Evolutionary conservation across 2,888 invertebrate species (phyloP).

Genomic region (Harpalus rufipes): DNA sequence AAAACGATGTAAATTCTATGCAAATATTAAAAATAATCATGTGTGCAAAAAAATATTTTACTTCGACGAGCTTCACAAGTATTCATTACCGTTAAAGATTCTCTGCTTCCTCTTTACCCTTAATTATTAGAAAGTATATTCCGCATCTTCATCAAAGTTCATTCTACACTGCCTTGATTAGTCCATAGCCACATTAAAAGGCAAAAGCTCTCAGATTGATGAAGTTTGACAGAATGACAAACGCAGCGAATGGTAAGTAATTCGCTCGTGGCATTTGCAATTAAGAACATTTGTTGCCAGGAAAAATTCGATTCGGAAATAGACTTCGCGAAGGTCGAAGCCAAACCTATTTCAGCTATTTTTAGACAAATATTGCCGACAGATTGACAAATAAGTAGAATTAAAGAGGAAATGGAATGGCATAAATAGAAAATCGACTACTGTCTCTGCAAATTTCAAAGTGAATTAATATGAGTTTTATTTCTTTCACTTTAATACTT

Average conservation of each 20-base stretch:
- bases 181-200: constrained; percentile 25
- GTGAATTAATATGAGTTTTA: not conserved
- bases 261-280: constrained; percentile 35
- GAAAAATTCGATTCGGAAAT: constrained; percentile 34
- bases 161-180: constrained; percentile 9
- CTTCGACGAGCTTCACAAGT: too few species aligned
- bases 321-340: constrained; percentile 13
- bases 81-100: too few species aligned
- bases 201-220: constrained; percentile 31
- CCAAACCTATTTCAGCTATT: constrained; percentile 21
- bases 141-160: not conserved
- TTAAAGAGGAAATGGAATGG: constrained; percentile 23
- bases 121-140: not conserved
- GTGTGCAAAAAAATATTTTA: too few species aligned
- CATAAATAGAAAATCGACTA: too few species aligned
- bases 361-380: constrained; percentile 35
- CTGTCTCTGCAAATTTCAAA: too few species aligned
- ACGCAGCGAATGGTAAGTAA: constrained; percentile 36
- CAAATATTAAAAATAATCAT: too few species aligned
- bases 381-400: constrained; percentile 24
- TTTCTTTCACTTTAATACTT: not conserved
- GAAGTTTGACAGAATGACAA: constrained; percentile 43
- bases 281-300: constrained; percentile 41
- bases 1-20: too few species aligned
- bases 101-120: too few species aligned